Conservation (phyloP, 2,797 vertebrate species). For the Emydoidea blandingii region DNA sequence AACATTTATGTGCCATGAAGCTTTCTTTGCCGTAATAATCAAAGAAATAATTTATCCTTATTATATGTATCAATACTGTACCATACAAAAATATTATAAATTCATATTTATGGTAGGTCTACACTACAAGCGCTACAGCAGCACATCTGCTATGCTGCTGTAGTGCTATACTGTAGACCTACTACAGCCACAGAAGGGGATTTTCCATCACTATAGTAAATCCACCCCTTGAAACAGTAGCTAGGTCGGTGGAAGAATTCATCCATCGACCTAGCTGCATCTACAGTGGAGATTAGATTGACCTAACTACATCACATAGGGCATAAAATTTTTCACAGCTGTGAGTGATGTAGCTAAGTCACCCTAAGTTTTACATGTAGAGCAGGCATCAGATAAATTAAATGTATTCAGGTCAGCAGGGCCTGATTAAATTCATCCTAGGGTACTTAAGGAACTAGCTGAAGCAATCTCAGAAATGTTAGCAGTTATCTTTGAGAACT, state of each 20-base stretch:
- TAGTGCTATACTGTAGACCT: not conserved
- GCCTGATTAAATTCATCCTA: not conserved
- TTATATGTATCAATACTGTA: rapidly evolving
- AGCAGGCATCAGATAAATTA: not conserved
- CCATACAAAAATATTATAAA: not conserved
- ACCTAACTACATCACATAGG: not conserved
- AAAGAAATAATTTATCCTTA: not conserved
- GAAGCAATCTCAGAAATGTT: too few relatives aligned
- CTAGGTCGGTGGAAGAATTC: not conserved
- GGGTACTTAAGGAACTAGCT: not conserved
- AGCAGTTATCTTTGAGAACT: too few relatives aligned
- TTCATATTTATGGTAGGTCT: not conserved
- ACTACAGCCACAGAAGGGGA: not conserved
- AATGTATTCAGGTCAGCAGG: not conserved
- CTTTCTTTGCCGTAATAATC: not conserved
- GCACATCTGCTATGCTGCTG: not conserved
- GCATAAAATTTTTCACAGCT: too few relatives aligned
- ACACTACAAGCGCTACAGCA: not conserved
- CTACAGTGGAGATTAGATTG: not conserved
- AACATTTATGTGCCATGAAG: not conserved
- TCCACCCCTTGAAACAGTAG: not conserved
- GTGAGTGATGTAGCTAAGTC: not conserved
- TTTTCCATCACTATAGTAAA: not conserved
- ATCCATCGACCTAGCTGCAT: not conserved
- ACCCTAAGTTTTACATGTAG: not conserved